Percentiles rank a stretch among this genome's conserved stretches.
These are phyloP conservation scores for Pangasianodon hypophthalmus DNA, from an alignment of 2,113 vertebrate species.

Conservation along the genomic window DNA sequence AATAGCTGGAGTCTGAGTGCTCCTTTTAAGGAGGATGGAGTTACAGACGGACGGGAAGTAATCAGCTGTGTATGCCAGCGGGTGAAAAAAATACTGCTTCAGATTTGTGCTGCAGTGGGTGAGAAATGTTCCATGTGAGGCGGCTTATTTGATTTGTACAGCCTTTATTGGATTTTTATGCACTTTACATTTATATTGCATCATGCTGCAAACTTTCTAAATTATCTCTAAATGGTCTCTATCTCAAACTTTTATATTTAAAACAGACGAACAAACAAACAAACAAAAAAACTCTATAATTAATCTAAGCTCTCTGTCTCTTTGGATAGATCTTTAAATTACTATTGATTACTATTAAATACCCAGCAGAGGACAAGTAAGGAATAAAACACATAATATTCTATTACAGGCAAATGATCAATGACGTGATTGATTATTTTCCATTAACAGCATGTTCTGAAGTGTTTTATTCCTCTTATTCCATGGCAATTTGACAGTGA, in stretches of 20 bases:
- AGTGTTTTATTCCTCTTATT: neutral
- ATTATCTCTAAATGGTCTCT: neutral
- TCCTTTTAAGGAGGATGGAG: slow-evolving; percentile 20
- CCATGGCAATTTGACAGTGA: neutral
- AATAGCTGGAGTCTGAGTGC: slow-evolving; percentile 34
- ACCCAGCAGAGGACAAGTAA: neutral
- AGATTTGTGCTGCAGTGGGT: slow-evolving; percentile 18
- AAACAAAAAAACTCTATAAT: neutral
- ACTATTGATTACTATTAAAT: neutral
- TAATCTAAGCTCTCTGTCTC: neutral
- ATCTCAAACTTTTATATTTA: neutral
- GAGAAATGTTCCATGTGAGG: slow-evolving; percentile 12
- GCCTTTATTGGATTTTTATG: slow-evolving; percentile 17
- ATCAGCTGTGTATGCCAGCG: slow-evolving; percentile 31
- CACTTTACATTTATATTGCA: slow-evolving; percentile 28
- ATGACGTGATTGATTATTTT: neutral
- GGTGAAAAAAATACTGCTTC: neutral
- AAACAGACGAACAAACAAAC: neutral
- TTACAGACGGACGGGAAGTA: slow-evolving; percentile 20
- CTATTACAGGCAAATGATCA: neutral
- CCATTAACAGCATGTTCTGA: neutral
- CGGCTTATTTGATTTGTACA: slow-evolving; percentile 21
- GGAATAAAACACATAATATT: neutral
- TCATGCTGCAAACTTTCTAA: slow-evolving; percentile 24
- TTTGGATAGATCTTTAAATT: neutral